phyloP scores from a whole-genome alignment of 2,888 invertebrate genomes.

The Lycaena phlaeas region DNA sequence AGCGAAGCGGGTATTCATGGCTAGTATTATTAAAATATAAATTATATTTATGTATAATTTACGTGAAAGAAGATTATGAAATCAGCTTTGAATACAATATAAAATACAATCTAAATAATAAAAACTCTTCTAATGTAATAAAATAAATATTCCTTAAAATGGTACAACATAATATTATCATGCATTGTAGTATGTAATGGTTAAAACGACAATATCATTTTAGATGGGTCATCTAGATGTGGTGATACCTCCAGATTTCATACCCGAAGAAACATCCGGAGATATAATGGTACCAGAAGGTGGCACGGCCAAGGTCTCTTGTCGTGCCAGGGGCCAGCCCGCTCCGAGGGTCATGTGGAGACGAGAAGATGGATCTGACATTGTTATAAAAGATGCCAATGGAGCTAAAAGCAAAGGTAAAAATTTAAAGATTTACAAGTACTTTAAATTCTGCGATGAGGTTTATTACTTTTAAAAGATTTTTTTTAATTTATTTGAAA shows the following conservation, averaged over 20 bases:
- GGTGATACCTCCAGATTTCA: slow-evolving; percentile 93
- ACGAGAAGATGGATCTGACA: slow-evolving; percentile 86
- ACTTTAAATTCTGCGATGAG: no score
- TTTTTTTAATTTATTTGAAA: no score
- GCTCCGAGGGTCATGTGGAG: slow-evolving; percentile 87
- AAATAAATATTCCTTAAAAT: background rate
- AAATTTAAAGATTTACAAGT: slow-evolving; percentile 10
- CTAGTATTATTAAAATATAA: no score
- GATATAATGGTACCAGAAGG: slow-evolving; percentile 92
- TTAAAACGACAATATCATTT: slow-evolving; percentile 5
- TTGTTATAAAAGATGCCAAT: slow-evolving; percentile 80
- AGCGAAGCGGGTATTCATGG: no score
- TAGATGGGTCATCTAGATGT: slow-evolving; percentile 90
- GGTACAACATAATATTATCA: no score
- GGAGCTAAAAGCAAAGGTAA: slow-evolving; percentile 77
- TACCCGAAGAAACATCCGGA: slow-evolving; percentile 88
- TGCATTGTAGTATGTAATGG: no score
- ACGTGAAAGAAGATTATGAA: no score
- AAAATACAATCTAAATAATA: no score
- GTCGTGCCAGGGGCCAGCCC: slow-evolving; percentile 85
- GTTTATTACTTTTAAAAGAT: no score
- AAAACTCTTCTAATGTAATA: no score
- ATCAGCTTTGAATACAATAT: no score
- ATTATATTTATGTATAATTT: no score
- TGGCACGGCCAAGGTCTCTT: slow-evolving; percentile 77